These are phyloP conservation scores for Papilio polytes DNA, from an alignment of 1,140 invertebrate genomes.

Conservation along the genomic window DNA sequence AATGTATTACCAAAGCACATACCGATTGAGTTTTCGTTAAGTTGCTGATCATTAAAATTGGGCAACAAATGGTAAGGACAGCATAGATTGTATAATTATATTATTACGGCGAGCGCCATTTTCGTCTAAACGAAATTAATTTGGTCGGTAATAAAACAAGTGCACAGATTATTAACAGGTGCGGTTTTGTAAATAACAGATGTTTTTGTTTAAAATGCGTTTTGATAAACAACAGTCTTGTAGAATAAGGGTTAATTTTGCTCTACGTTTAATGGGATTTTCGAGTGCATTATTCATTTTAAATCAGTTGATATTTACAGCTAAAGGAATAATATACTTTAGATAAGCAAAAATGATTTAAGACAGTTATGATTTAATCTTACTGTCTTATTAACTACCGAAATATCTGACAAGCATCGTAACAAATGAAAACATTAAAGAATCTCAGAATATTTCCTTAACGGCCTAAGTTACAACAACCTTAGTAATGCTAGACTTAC, in stretches of 20 bases:
- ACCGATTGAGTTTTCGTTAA: neutral
- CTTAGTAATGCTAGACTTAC: no score
- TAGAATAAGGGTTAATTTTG: no score
- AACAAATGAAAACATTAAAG: no score
- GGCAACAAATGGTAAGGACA: slow-evolving; percentile 24
- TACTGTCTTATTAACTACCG: no score
- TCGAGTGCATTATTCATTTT: no score
- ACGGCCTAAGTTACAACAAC: no score
- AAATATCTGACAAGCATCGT: no score
- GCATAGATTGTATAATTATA: slow-evolving; percentile 30
- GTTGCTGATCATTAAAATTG: neutral
- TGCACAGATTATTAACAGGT: slow-evolving; percentile 27
- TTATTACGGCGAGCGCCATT: slow-evolving; percentile 15
- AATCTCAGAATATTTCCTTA: no score
- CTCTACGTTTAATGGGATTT: no score
- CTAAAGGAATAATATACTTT: no score
- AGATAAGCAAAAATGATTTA: no score
- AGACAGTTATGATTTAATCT: neutral
- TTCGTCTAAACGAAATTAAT: slow-evolving; percentile 35
- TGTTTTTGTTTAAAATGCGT: slow-evolving; percentile 2
- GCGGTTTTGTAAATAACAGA: slow-evolving; percentile 17
- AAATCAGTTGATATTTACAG: no score
- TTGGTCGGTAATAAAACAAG: slow-evolving; percentile 21
- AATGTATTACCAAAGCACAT: neutral
- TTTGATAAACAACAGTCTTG: neutral